Base-by-base conservation (phyloP, 2,797 vertebrate species). In the Acanthiza pusilla region DNA sequence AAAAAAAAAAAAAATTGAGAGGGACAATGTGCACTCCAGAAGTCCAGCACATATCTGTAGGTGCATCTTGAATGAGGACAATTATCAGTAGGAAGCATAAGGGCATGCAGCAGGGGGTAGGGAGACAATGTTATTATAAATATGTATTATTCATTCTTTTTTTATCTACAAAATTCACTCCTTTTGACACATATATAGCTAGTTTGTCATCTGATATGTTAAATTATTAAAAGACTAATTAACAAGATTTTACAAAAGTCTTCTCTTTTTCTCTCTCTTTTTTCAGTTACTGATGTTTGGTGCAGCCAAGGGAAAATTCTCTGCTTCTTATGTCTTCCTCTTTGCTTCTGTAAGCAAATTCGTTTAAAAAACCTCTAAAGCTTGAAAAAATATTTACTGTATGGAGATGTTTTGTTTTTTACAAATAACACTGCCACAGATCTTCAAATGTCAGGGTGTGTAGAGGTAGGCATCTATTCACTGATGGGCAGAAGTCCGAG, bases 81-180 rank as follows among this genome's bases (percentile, higher is more conserved):
- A 80, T 93, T 91, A 96, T 61, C 66, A 67, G 17, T 36, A 76
- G 50, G 68, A 74, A 97, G 42, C 87, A 94, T 74, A 96, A 92
- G 76, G 67, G 12, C 7, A 11, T 82, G 34, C 27, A 76, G 85
- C 42, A 94, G 85, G 88, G 30, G 22, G 12, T 29, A 63, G 7
- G 74, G 55, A 95, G n/a, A 51, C 14, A 43, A 66, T 61, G 25
- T 48, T 48, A 72, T 70, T 84, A 71, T 65, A 93, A 85, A 71
- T 67, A 89, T 65, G 63, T 43, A 88, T 65, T 88, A 78, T 85
- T 93, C 34, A 8, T 22, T 3, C 14, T 11, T 84, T 30, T 85
- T 93, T 58, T 81, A 5, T 38, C 87, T 80, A 80, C 30, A 47
- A 76, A 62, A 62, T 73, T 34, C 34, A n/a, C 45, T 95, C n/a